Evolutionary conservation across 92 coral and sea anemone genomes (phyloP).

Genomic region (Pocillopora meandrina): DNA sequence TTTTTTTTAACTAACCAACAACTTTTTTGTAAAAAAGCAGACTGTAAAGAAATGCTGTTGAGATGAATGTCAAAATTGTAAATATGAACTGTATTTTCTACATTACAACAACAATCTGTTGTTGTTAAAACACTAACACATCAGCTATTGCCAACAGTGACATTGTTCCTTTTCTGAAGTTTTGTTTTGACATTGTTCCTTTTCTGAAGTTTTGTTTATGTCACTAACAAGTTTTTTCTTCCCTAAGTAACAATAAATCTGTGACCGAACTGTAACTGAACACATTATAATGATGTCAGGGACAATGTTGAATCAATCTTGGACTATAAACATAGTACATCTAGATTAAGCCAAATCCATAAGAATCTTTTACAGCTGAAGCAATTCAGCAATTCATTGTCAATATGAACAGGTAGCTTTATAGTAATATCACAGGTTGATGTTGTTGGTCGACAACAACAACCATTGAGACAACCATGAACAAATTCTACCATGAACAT

Average conservation of each 20-base stretch:
- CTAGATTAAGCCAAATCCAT: slow-evolving; percentile 56
- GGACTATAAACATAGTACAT: neutral
- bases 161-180: neutral
- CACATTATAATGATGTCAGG: slow-evolving; percentile 13
- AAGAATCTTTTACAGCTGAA: slow-evolving; percentile 65
- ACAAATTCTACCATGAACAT: slow-evolving; percentile 59
- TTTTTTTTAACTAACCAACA: neutral
- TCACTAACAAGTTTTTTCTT: neutral
- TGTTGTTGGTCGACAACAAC: slow-evolving; percentile 72
- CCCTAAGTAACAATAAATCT: neutral
- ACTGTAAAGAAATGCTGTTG: slow-evolving; percentile 11
- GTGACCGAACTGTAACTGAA: slow-evolving; percentile 31
- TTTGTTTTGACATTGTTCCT: neutral
- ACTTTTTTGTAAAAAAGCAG: neutral
- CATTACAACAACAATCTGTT: too few species aligned
- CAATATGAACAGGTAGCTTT: slow-evolving; percentile 65
- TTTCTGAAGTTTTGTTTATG: too few species aligned
- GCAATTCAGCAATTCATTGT: slow-evolving; percentile 45
- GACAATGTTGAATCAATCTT: too few species aligned
- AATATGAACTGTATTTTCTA: too few species aligned
- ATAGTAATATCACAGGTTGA: slow-evolving; percentile 64
- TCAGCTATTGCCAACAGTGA: too few species aligned
- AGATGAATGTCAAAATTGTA: neutral
- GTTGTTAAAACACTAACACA: too few species aligned
- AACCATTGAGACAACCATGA: slow-evolving; percentile 63